Evolutionary conservation across 35 echinoderm and acorn worm species (phyloP).

Genomic region (Acanthaster planci): DNA sequence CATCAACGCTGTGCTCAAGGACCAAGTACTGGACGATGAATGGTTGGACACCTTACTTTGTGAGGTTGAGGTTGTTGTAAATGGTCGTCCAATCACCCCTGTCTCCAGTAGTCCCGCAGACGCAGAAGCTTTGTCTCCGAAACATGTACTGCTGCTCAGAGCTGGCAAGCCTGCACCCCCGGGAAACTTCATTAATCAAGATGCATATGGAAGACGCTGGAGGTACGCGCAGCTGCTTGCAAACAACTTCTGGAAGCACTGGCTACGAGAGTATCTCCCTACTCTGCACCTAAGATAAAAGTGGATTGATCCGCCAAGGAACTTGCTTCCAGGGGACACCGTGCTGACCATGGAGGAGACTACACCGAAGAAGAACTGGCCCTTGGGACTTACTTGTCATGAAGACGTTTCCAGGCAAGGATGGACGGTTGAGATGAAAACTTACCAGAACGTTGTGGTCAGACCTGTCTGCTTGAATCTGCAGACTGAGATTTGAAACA

Average conservation of each 20-base stretch:
- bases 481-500: background rate
- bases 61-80: constrained; percentile 36
- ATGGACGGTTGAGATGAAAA: constrained; percentile 30
- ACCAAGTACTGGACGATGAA: constrained; percentile 50
- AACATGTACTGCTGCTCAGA: constrained; percentile 37
- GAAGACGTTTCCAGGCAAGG: background rate
- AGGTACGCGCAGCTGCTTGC: constrained; percentile 47
- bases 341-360: constrained; percentile 24
- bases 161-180: background rate
- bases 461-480: constrained; percentile 21
- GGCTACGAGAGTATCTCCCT: constrained; percentile 61
- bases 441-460: background rate
- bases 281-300: constrained; percentile 47
- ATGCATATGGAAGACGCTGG: constrained; percentile 50
- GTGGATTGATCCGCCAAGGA: constrained; percentile 36
- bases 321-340: constrained; percentile 29
- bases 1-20: background rate
- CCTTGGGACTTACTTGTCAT: constrained; percentile 16
- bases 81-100: constrained; percentile 34
- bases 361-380: constrained; percentile 41
- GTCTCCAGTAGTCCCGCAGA: constrained; percentile 44
- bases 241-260: constrained; percentile 57
- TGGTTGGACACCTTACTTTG: constrained; percentile 41
- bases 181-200: constrained; percentile 15
- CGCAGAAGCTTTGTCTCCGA: constrained; percentile 33